Conservation (phyloP, 2,113 vertebrate species). For the Thomomys bottae region DNA sequence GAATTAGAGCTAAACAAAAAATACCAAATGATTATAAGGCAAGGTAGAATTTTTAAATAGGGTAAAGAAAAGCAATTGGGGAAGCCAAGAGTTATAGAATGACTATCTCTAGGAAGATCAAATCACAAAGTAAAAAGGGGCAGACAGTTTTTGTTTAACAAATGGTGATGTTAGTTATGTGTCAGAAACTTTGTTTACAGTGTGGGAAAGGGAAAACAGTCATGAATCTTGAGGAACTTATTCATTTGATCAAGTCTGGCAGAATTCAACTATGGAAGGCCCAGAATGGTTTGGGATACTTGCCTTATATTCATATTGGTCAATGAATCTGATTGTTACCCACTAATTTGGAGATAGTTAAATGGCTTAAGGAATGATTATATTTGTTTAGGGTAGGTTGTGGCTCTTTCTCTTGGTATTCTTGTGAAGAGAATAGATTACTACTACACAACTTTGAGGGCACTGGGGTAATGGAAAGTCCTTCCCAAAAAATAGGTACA, state of each 20-base stretch:
- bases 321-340: background rate
- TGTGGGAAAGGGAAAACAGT: background rate
- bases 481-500: background rate
- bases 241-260: background rate
- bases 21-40: background rate
- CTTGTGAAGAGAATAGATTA: background rate
- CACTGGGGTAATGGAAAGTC: background rate
- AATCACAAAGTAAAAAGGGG: background rate
- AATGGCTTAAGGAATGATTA: background rate
- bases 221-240: background rate
- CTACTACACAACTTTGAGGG: background rate
- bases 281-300: background rate
- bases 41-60: constrained; percentile 11
- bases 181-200: background rate
- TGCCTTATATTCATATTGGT: constrained; percentile 23
- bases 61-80: background rate
- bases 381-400: background rate
- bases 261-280: background rate
- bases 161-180: background rate
- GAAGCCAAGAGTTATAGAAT: constrained; percentile 1
- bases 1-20: background rate
- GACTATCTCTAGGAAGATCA: background rate
- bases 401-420: background rate
- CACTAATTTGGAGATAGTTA: background rate
- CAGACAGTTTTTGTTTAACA: background rate